A percentile compares a stretch with the other conserved stretches of the same genome.
Conservation (phyloP, 2,888 invertebrate genomes). For the Pomacea canaliculata region DNA sequence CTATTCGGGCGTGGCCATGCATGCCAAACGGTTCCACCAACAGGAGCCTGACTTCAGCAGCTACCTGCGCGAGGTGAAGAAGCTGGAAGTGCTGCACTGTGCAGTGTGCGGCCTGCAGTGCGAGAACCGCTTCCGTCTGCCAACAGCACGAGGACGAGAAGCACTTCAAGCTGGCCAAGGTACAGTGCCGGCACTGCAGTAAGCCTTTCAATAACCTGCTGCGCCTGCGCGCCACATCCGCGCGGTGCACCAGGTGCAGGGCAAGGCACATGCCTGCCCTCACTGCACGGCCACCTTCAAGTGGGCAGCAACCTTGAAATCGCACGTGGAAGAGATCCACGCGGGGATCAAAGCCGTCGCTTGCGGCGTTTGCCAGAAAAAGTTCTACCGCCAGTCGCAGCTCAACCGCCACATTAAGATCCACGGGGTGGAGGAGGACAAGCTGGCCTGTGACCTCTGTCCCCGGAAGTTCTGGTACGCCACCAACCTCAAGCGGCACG, state of each 20-base stretch:
- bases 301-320: slow-evolving; percentile 43
- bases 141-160: slow-evolving; percentile 40
- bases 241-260: slow-evolving; percentile 36
- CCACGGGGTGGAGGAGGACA: slow-evolving; percentile 43
- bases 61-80: slow-evolving; percentile 43
- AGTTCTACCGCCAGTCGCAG: slow-evolving; percentile 45
- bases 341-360: slow-evolving; percentile 39
- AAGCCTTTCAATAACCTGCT: slow-evolving; percentile 41
- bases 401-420: slow-evolving; percentile 46
- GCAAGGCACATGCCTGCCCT: slow-evolving; percentile 28
- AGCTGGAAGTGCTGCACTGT: slow-evolving; percentile 39
- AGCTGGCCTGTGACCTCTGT: slow-evolving; percentile 46
- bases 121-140: slow-evolving; percentile 35
- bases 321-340: slow-evolving; percentile 53
- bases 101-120: slow-evolving; percentile 37
- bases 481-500: slow-evolving; percentile 51
- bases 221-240: slow-evolving; percentile 45
- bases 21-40: slow-evolving; percentile 44
- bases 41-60: slow-evolving; percentile 31
- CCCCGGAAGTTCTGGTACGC: slow-evolving; percentile 50
- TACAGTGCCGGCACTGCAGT: slow-evolving; percentile 41
- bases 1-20: slow-evolving; percentile 43
- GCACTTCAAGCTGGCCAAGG: slow-evolving; percentile 30
- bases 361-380: slow-evolving; percentile 47
- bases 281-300: slow-evolving; percentile 50